Percentiles rank a stretch among this genome's conserved stretches.
Conservation (phyloP, 2,797 vertebrate species). For the Thunnus albacares region DNA sequence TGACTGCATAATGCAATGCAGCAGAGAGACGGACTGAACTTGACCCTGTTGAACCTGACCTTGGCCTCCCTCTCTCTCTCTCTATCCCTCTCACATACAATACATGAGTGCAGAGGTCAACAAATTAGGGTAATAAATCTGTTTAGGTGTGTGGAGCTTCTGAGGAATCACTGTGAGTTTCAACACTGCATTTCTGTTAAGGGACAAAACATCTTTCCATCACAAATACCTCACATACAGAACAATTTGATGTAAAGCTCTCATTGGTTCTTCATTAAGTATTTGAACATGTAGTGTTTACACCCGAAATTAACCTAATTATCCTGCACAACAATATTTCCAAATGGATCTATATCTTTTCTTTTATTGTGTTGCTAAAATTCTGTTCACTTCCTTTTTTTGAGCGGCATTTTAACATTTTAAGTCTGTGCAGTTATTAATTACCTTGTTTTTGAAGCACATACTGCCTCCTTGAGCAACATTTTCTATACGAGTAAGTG, state of each 20-base stretch:
- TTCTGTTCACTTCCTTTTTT: neutral
- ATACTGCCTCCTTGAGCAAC: neutral
- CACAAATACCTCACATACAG: neutral
- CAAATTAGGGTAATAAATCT: slow-evolving; percentile 87
- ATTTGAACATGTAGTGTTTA: neutral
- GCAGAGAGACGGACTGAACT: slow-evolving; percentile 85
- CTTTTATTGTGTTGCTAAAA: neutral
- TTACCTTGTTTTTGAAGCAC: slow-evolving; percentile 10
- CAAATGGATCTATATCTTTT: too few relatives aligned
- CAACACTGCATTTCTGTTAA: neutral
- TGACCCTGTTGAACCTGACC: slow-evolving; percentile 88
- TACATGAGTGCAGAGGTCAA: slow-evolving; percentile 72
- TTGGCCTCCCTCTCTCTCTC: slow-evolving; percentile 76
- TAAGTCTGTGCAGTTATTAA: neutral
- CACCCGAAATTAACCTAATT: too few relatives aligned
- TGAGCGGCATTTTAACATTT: neutral
- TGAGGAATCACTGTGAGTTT: slow-evolving; percentile 1
- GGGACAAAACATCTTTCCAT: neutral
- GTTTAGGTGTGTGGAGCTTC: slow-evolving; percentile 55
- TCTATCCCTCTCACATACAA: slow-evolving; percentile 54
- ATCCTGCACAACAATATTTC: too few relatives aligned
- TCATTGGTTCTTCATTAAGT: neutral
- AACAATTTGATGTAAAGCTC: neutral
- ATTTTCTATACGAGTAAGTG: slow-evolving; percentile 3
- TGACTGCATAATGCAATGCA: slow-evolving; percentile 88